Evolutionary conservation across 2,888 invertebrate genomes (phyloP).

Genomic region (Cryptosula pallasiana): DNA sequence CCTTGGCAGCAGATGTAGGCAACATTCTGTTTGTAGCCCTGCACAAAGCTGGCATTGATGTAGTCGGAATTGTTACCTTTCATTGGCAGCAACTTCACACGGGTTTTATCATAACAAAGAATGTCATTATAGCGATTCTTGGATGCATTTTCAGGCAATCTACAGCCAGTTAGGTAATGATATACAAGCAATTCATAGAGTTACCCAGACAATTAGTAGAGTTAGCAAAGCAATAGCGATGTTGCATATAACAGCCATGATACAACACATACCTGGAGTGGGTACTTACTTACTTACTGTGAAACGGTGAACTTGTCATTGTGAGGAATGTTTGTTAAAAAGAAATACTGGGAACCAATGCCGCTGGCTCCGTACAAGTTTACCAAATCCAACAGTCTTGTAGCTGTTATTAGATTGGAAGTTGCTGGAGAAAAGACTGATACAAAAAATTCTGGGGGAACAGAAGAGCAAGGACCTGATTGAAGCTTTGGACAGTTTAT

Average conservation of each 20-base stretch:
- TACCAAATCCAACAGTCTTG: not conserved
- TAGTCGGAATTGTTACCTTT: slow-evolving; percentile 65
- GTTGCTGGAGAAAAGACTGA: not conserved
- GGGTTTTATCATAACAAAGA: slow-evolving; percentile 88
- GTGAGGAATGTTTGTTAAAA: not conserved
- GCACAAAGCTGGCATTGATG: slow-evolving; percentile 96
- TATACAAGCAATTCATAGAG: no score
- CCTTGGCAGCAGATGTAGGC: slow-evolving; percentile 96
- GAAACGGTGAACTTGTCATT: not conserved
- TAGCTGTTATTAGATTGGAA: not conserved
- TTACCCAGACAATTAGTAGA: no score
- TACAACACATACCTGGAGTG: no score
- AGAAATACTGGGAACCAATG: not conserved
- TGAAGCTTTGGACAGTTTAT: no score
- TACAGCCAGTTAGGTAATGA: no score
- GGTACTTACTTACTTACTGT: not conserved
- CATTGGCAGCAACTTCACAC: slow-evolving; percentile 69
- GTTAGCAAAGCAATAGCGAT: no score
- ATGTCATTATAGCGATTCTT: slow-evolving; percentile 81
- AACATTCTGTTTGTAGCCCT: slow-evolving; percentile 94
- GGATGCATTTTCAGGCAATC: not conserved
- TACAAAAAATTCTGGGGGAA: not conserved
- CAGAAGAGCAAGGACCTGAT: no score
- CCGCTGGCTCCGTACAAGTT: not conserved
- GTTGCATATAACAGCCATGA: no score